Evolutionary conservation across 2,113 vertebrate species (phyloP).

Genomic region (Xenotilapia caudafasciata): DNA sequence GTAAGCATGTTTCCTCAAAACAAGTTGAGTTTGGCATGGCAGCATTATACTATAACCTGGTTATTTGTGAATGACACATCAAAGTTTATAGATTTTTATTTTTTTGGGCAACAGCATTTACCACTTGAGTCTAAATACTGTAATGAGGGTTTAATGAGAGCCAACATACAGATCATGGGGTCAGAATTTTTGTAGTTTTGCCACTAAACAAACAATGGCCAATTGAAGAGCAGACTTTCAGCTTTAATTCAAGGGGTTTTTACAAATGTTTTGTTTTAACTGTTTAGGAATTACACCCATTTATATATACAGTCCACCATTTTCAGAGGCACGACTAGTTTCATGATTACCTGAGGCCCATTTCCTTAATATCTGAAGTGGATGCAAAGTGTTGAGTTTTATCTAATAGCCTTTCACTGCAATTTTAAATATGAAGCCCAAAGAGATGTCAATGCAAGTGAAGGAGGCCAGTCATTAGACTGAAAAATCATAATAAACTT

Average conservation of each 20-base stretch:
- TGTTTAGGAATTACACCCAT: neutral
- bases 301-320: neutral
- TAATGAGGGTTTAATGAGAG: neutral
- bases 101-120: neutral
- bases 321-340: neutral
- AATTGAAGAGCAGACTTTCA: neutral
- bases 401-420: neutral
- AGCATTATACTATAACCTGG: neutral
- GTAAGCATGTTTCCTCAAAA: constrained; percentile 58
- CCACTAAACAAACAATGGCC: neutral
- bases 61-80: neutral
- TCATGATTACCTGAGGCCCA: neutral
- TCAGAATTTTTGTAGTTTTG: neutral
- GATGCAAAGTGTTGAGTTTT: neutral
- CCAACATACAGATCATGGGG: neutral
- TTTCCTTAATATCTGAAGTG: neutral
- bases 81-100: neutral
- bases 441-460: neutral
- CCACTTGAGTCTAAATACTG: neutral
- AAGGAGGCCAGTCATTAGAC: neutral
- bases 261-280: neutral
- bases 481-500: neutral
- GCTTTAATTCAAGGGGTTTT: neutral
- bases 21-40: neutral
- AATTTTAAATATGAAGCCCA: neutral